Conservation (phyloP, 2,113 vertebrate species). For the Hippocampus barbouri region DNA sequence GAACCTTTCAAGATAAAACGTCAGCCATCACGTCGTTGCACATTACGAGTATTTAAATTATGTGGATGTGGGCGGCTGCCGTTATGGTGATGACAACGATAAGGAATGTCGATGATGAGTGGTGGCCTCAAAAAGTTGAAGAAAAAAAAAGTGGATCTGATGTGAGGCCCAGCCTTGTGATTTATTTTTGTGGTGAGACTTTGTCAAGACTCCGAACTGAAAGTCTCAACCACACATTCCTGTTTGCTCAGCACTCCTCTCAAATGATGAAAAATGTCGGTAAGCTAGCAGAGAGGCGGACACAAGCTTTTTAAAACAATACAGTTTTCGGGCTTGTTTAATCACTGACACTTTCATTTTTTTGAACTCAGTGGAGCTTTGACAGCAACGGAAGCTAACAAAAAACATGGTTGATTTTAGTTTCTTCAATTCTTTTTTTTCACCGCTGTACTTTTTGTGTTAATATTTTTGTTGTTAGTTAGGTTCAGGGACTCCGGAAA, state of each 20-base stretch:
- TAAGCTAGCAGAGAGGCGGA: background rate
- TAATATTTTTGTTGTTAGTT: too few species aligned
- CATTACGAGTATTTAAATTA: slow-evolving; percentile 62
- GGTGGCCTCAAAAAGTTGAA: background rate
- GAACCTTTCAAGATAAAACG: slow-evolving; percentile 65
- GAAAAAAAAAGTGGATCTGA: background rate
- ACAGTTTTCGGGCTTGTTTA: background rate
- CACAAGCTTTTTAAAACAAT: background rate
- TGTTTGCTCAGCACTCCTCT: background rate
- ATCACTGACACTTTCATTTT: background rate
- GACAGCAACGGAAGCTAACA: background rate
- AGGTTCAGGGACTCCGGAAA: too few species aligned
- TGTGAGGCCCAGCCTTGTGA: background rate
- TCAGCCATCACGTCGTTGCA: slow-evolving; percentile 56
- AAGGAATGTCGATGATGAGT: background rate
- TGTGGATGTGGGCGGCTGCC: slow-evolving; percentile 33
- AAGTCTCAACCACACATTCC: background rate
- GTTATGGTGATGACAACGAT: background rate
- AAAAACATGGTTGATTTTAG: background rate
- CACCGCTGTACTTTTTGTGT: background rate
- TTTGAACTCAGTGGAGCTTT: background rate
- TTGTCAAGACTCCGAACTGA: background rate
- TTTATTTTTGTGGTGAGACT: background rate
- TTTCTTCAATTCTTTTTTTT: background rate
- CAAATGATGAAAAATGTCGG: background rate